Evolutionary conservation across 1,140 invertebrate species (phyloP), one percentile per base, ranked within the genome.

Genomic region (Sminthurides bifidus): DNA sequence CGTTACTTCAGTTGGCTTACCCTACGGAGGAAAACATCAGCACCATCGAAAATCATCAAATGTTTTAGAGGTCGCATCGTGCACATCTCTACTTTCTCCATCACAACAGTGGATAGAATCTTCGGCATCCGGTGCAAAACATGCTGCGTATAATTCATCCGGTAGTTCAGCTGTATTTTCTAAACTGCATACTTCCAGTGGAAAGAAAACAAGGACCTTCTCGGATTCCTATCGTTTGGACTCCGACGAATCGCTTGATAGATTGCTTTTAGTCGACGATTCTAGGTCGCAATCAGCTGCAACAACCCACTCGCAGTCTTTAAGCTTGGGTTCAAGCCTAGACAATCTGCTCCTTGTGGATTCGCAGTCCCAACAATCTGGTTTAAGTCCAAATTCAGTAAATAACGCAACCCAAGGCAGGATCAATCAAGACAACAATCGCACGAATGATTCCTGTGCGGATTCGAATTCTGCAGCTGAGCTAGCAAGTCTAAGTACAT

Each of bases 341-440:
- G 63, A 65, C 38, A 65, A 65, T 54, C 43, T 65, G 17, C 52
- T 65, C 2, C 37, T 65, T 0, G 59, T 65, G 2, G 63, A 61
- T 29, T 54, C 59, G 8, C 41, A 56, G 19, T 56, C 52, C 29
- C 49, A 53, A 31, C 56, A 59, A 29, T 61, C 59, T 27, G 63
- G 63, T 1, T 30, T 61, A 23, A 61, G 59, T 60, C 63, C 63
- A 10, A 61, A 60, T 49, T 60, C n/a, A n/a, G n/a, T n/a, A n/a
- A n/a, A n/a, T n/a, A n/a, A n/a, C n/a, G n/a, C n/a, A n/a, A n/a
- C n/a, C n/a, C n/a, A n/a, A n/a, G n/a, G n/a, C n/a, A n/a, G n/a
- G n/a, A n/a, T n/a, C n/a, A n/a, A n/a, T n/a, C n/a, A n/a, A n/a
- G n/a, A n/a, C n/a, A n/a, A n/a, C n/a, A n/a, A n/a, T n/a, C n/a